Base-by-base conservation (phyloP, 2,797 vertebrate species). In the Astyanax mexicanus region DNA sequence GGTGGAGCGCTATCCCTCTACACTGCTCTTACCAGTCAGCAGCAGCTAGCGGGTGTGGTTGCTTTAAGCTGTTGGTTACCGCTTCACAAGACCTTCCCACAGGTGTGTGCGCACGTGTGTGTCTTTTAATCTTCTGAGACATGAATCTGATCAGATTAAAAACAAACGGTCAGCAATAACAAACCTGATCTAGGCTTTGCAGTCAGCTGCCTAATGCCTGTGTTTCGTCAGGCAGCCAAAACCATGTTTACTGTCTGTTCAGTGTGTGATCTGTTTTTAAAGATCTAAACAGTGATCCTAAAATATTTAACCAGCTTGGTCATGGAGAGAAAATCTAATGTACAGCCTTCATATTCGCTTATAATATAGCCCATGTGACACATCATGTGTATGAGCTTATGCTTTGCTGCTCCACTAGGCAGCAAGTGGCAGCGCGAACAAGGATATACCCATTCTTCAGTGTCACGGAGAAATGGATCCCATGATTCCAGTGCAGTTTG, bases 1-100 rank as follows among this genome's bases (percentile, higher is more conserved):
- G 98, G 98, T 12, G 98, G 98, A 5, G 98, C 98, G 17, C 86
- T 99, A 82, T 98, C 98, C 47, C 92, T 99, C 85, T 99, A 99
- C 81, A 99, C 98, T 0, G 96, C 98, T 64, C 94, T 99, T 77
- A 99, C 97, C 78, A 96, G 92, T 87, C 95, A 96, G 82, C 95
- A 98, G 86, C 95, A 97, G 86, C 81, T 99, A 88, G 98, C 96
- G 0, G 98, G 96, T 3, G 95, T 99, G 0, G 94, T 99, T 84
- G 98, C 95, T 0, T 94, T 99, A 89, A 99, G 98, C 87, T 99
- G 97, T 87, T 99, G 98, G 98, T 91, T 99, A 44, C 98, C 98
- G 0, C 95, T 99, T 81, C 96, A 98, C 89, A 95, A 86, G 89
- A 93, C 87, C 84, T 99, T 99, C 90, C 96, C 97, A 6, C 93